Evolutionary conservation across 2,797 vertebrate genomes (phyloP).

Genomic region (Pipistrellus pipistrellus): DNA sequence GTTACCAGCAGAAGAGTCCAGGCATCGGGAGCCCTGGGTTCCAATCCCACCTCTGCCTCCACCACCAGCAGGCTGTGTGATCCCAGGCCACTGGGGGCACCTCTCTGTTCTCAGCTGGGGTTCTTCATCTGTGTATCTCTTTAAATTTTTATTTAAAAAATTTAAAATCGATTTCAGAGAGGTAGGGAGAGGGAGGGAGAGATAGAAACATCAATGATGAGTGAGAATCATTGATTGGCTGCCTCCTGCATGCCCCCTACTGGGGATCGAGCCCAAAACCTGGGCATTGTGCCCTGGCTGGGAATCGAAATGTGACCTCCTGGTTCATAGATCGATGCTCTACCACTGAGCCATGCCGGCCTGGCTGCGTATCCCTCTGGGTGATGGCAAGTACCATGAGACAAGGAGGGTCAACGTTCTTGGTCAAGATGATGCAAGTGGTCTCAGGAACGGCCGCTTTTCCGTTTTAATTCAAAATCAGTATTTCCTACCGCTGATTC

Average conservation of each 20-base stretch:
- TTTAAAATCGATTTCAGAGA: too few species aligned
- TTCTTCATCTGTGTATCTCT: not conserved
- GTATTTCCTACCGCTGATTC: not conserved
- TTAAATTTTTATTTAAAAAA: too few species aligned
- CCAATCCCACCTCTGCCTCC: not conserved
- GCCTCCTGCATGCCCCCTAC: too few species aligned
- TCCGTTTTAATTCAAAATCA: not conserved
- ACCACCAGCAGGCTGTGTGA: not conserved
- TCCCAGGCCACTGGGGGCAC: not conserved
- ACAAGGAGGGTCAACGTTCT: not conserved
- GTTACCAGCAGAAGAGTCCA: rapidly evolving
- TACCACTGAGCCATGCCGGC: too few species aligned
- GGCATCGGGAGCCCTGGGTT: not conserved
- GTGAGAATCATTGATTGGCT: too few species aligned
- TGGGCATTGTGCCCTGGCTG: too few species aligned
- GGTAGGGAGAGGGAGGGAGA: too few species aligned
- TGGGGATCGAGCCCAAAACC: too few species aligned
- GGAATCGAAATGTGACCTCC: too few species aligned
- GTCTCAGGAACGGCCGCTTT: not conserved
- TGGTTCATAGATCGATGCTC: too few species aligned
- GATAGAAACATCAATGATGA: too few species aligned
- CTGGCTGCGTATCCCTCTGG: not conserved
- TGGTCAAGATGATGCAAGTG: not conserved
- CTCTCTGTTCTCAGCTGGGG: not conserved
- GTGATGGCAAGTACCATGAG: not conserved